Evolutionary conservation across 2,888 invertebrate genomes (phyloP), one percentile per base, ranked within the genome.

Genomic region (Leucophenga maculata): DNA sequence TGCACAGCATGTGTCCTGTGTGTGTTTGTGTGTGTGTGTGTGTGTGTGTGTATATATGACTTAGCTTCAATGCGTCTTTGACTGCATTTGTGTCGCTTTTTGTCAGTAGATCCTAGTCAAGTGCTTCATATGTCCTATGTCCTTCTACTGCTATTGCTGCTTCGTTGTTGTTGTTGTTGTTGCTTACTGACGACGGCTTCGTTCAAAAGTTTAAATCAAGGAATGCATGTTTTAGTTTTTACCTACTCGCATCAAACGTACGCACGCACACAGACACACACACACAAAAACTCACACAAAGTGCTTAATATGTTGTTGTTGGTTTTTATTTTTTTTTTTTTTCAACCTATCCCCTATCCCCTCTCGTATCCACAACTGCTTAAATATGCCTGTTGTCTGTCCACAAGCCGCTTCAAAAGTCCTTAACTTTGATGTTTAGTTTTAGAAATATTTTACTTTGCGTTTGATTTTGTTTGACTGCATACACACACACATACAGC

Each of bases 401-500:
- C 26, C 26, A 4, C 26, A 2, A 26, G 26, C 26, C 26, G 44
- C 46, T 46, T 46, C 26, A 26, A 26, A 26, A 26, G 26, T 46
- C 13, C 46, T 46, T 14, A 46, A 46, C 46, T 46, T 46, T 46
- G 46, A 46, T 64, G 59, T 68, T 54, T 67, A 54, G 64, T 67
- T 68, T 73, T 77, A 75, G 74, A 73, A 73, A 70, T 75, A 67
- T 72, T 26, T 26, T 26, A 26, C 75, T 73, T 74, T 75, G 75
- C 69, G 75, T 71, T 69, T 32, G 2, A 13, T 59, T 31, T 22
- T 31, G 59, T 59, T 59, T 26, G 26, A 26, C 26, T 26, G 26
- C 26, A 26, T 26, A 4, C 26, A 26, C 26, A n/a, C n/a, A n/a
- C n/a, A n/a, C n/a, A 52, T 52, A 20, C 18, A 1, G 16, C 3